Conservation (phyloP, 2,888 invertebrate genomes). For the Euproctis similis region DNA sequence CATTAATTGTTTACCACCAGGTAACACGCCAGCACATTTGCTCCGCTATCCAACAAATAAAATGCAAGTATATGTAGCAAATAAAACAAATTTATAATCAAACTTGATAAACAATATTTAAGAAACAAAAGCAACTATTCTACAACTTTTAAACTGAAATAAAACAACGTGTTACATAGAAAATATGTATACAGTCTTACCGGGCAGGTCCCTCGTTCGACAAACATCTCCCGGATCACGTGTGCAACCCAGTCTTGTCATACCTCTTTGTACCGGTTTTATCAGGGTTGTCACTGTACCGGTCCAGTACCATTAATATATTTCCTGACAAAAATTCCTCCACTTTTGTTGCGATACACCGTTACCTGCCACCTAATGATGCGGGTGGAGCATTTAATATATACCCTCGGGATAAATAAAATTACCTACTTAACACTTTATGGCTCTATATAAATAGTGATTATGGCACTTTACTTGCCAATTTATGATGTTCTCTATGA, state of each 20-base stretch:
- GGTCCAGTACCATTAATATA: slow-evolving; percentile 25
- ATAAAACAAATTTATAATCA: too few species aligned
- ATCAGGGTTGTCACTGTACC: slow-evolving; percentile 5
- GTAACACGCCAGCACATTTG: too few species aligned
- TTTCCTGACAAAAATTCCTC: slow-evolving; percentile 28
- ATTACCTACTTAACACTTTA: slow-evolving; percentile 22
- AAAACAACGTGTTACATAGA: too few species aligned
- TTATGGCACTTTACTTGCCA: slow-evolving; percentile 10
- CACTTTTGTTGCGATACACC: slow-evolving; percentile 16
- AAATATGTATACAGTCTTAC: too few species aligned
- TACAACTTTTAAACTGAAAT: too few species aligned
- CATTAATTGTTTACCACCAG: too few species aligned
- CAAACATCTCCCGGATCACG: slow-evolving; percentile 27
- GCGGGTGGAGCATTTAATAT: slow-evolving; percentile 23
- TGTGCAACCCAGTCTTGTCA: slow-evolving; percentile 25
- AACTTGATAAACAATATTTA: too few species aligned
- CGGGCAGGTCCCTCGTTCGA: too few species aligned
- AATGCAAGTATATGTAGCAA: too few species aligned
- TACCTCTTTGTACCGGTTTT: slow-evolving; percentile 23
- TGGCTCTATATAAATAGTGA: slow-evolving; percentile 16
- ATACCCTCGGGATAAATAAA: slow-evolving; percentile 21
- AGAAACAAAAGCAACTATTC: too few species aligned
- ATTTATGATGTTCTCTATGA: slow-evolving; percentile 6
- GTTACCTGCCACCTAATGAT: slow-evolving; percentile 25
- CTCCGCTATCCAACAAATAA: too few species aligned